Percentiles rank a stretch among this genome's conserved stretches.
Evolutionary conservation across 2,113 vertebrate species (phyloP).

Genomic region (Perognathus longimembris): DNA sequence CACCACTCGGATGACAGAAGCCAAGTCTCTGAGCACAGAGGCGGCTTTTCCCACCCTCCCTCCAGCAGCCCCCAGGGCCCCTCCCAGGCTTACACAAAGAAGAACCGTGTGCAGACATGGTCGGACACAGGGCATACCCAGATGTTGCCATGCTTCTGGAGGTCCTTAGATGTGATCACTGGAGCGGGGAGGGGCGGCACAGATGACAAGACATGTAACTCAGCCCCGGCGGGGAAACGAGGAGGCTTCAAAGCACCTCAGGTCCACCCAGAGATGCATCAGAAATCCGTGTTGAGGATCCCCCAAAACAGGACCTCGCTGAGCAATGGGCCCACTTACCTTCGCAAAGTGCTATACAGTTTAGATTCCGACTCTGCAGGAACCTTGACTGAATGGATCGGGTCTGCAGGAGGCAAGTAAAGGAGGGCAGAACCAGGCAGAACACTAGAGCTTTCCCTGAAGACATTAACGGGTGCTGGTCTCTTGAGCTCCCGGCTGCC

Average conservation of each 20-base stretch:
- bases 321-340: slow-evolving; percentile 87
- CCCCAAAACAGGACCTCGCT: not conserved
- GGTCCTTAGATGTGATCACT: slow-evolving; percentile 99
- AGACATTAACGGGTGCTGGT: not conserved
- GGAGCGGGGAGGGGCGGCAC: slow-evolving; percentile 55
- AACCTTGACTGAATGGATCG: slow-evolving; percentile 98
- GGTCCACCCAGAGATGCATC: not conserved
- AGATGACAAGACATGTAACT: not conserved
- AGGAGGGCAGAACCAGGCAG: not conserved
- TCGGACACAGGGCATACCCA: slow-evolving; percentile 99
- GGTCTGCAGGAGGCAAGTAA: slow-evolving; percentile 86
- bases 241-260: not conserved
- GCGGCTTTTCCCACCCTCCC: not conserved
- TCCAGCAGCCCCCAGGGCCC: not conserved
- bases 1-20: not conserved
- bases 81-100: slow-evolving; percentile 95
- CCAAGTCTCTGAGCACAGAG: not conserved
- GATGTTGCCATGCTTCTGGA: slow-evolving; percentile 99
- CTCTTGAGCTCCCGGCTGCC: not conserved
- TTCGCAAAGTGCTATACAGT: slow-evolving; percentile 99
- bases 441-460: not conserved
- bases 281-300: not conserved
- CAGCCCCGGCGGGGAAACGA: not conserved
- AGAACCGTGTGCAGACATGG: slow-evolving; percentile 99
- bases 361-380: slow-evolving; percentile 98